Evolutionary conservation across 2,888 invertebrate species (phyloP).

Genomic region (Arge pagana): DNA sequence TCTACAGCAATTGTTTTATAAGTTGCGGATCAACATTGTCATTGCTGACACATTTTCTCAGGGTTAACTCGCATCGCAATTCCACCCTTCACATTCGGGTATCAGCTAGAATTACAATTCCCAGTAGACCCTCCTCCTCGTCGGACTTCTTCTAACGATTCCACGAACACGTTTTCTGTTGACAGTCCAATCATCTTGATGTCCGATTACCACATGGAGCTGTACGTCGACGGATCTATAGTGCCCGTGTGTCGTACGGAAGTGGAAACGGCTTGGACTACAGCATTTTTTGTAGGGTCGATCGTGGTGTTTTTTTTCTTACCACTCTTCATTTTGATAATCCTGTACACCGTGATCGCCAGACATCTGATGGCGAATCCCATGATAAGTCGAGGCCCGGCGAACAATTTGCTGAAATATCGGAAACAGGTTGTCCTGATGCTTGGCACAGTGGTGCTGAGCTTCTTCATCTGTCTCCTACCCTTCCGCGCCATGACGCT

Average conservation of each 20-base stretch:
- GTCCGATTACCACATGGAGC: conserved; percentile 74
- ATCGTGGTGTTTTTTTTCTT: conserved; percentile 84
- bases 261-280: conserved; percentile 74
- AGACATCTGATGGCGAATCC: conserved; percentile 83
- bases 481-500: conserved; percentile 88
- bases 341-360: conserved; percentile 84
- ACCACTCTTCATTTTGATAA: conserved; percentile 79
- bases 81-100: too few relatives aligned
- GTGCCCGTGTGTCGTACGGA: conserved; percentile 79
- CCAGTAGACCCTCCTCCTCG: background rate
- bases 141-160: conserved; percentile 33
- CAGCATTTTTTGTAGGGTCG: conserved; percentile 78
- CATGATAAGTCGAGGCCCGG: conserved; percentile 67
- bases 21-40: too few relatives aligned
- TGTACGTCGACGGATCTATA: conserved; percentile 72
- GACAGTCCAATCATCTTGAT: conserved; percentile 84
- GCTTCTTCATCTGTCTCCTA: conserved; percentile 87
- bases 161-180: conserved; percentile 47
- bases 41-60: too few relatives aligned
- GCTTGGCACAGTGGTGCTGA: conserved; percentile 86
- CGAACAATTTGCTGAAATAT: conserved; percentile 70
- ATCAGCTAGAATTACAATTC: background rate
- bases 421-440: conserved; percentile 84
- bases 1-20: too few relatives aligned
- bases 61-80: too few relatives aligned